phyloP scores from a whole-genome alignment of 2,888 invertebrate genomes.

The Chaetoderma sp. region DNA sequence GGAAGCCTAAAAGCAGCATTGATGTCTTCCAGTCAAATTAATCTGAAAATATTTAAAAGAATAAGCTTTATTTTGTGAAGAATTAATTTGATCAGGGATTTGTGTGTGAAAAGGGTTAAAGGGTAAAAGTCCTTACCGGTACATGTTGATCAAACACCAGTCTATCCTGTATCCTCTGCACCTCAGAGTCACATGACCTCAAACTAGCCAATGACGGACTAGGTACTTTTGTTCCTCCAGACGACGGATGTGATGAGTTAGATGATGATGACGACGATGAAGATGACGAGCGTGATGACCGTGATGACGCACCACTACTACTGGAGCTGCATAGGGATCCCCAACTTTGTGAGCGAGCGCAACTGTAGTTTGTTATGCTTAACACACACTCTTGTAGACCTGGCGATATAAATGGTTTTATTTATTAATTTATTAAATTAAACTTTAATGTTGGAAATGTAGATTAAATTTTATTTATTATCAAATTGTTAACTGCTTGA shows the following conservation, averaged over 20 bases:
- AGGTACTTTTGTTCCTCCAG: background rate
- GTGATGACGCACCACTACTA: constrained; percentile 15
- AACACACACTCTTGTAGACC: constrained; percentile 51
- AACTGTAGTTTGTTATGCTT: constrained; percentile 55
- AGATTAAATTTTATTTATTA: background rate
- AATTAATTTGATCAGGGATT: too few relatives aligned
- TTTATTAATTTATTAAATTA: background rate
- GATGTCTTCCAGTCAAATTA: too few relatives aligned
- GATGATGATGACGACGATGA: constrained; percentile 31
- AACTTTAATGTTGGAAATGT: background rate
- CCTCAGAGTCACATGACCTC: constrained; percentile 52
- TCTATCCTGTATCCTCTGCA: constrained; percentile 59
- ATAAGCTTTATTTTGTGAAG: too few relatives aligned
- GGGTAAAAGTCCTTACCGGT: too few relatives aligned
- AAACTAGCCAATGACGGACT: constrained; percentile 3
- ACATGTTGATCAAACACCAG: constrained; percentile 59
- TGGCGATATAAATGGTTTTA: constrained; percentile 15
- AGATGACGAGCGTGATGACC: constrained; percentile 6
- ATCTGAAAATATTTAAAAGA: too few relatives aligned
- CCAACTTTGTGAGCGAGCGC: constrained; percentile 30
- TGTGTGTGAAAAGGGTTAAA: too few relatives aligned
- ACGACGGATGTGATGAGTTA: constrained; percentile 10
- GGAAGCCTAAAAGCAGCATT: background rate
- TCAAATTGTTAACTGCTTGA: too few relatives aligned
- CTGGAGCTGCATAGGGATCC: constrained; percentile 36